phyloP scores from a whole-genome alignment of 1,140 invertebrate species.

The Homarus americanus region DNA sequence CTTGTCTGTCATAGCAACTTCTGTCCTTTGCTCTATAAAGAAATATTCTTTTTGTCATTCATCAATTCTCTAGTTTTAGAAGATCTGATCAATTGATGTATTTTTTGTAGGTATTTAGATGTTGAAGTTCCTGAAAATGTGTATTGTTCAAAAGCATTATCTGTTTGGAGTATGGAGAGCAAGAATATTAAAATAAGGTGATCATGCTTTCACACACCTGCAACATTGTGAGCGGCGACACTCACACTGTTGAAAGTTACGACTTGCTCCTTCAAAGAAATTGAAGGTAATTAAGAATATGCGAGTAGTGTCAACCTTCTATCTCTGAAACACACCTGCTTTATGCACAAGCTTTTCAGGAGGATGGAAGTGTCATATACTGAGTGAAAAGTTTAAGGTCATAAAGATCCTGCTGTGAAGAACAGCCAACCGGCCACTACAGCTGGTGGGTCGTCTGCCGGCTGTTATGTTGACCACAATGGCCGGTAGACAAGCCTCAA shows the following conservation, averaged over 20 bases:
- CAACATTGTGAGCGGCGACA: slow-evolving; percentile 10
- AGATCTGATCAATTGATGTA: background rate
- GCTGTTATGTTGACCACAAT: slow-evolving; percentile 17
- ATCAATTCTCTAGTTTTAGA: background rate
- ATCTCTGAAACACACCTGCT: slow-evolving; percentile 1
- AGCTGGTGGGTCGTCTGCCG: slow-evolving; percentile 37
- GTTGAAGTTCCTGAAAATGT: background rate
- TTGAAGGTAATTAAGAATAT: slow-evolving; percentile 38
- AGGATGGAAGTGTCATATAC: slow-evolving; percentile 43
- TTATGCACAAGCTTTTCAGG: slow-evolving; percentile 38
- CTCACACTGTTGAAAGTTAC: slow-evolving; percentile 26
- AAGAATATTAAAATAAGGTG: background rate
- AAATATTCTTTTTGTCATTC: background rate
- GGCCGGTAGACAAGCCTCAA: slow-evolving; percentile 47
- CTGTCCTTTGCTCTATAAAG: slow-evolving; percentile 19
- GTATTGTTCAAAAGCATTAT: background rate
- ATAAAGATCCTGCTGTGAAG: slow-evolving; percentile 53
- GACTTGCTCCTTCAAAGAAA: slow-evolving; percentile 26
- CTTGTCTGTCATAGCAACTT: background rate
- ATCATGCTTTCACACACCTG: slow-evolving; percentile 22
- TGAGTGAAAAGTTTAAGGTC: slow-evolving; percentile 6
- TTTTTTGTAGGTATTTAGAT: background rate
- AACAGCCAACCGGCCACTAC: slow-evolving; percentile 55
- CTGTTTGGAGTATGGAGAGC: background rate
- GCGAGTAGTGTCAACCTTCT: slow-evolving; percentile 30